Evolutionary conservation across 2,888 invertebrate species (phyloP), one percentile per base, ranked within the genome.

Genomic region (Nycteola revayana): DNA sequence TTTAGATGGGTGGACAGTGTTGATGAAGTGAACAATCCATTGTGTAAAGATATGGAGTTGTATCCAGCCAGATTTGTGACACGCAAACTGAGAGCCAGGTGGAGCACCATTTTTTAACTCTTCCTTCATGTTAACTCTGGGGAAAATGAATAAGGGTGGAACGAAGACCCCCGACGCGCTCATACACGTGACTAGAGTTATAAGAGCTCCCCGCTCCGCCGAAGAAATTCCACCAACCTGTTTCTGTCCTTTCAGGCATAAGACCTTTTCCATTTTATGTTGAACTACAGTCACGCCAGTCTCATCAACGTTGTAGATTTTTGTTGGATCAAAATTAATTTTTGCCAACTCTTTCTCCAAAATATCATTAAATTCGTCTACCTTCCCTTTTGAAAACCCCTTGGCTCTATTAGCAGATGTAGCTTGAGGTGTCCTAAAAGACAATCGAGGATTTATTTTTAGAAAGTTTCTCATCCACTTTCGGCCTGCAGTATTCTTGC

Each of bases 91-190:
- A n/a, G 21, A 7, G 2, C 21, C 21, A 5, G 21, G 4, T n/a
- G 21, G 28, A 9, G 20, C 28, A 17, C 18, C n/a, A n/a, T 20
- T n/a, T 18, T 9, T 28, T 20, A 28, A 18, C 7, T 10, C 18
- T 28, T 42, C 42, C 18, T 56, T 50, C 66, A 66, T 65, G 22
- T 60, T 31, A 32, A 53, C 42, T 36, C 69, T 38, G 3, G 63
- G 65, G 42, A 71, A 68, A 23, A 34, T 25, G 26, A 43, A 31
- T 28, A 47, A 28, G 4, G 35, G 40, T 22, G 36, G 37, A 27
- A 37, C 35, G 22, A 26, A 39, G 10, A 22, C 11, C 10, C 35
- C 40, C 7, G 32, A 33, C 17, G 42, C 42, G 25, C 25, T 36
- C 30, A 41, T 30, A 32, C 41, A 48, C 9, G 32, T 36, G 9